Evolutionary conservation across 2,888 invertebrate species (phyloP), one percentile per base, ranked within the genome.

Genomic region (Cyclophora punctaria): DNA sequence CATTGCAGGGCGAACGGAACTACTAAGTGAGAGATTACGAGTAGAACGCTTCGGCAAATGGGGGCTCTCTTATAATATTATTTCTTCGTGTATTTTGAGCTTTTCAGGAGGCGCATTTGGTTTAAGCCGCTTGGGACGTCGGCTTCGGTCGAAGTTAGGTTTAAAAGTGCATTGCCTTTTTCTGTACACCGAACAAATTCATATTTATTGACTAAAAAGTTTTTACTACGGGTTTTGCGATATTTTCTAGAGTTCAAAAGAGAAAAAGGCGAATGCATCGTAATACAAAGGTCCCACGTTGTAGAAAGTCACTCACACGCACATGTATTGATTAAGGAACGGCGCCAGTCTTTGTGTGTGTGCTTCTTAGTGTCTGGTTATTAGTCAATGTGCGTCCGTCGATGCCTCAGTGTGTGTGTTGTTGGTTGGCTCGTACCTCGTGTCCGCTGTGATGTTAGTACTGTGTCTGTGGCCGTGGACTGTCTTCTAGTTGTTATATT

Each of bases 311-410:
- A 91, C 91, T 91, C 91, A 91, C 91, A 91, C 88, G 88, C 91
- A 91, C 91, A 91, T 91, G 91, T 91, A 91, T 90, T 91, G 91
- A 91, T 85, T 82, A 83, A 78, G 75, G 83, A 90, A 89, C 82
- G 85, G 83, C 86, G 83, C 80, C 80, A 79, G 78, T 81, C 79
- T 78, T 61, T 75, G 78, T 82, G 75, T 83, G 80, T 83, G 83
- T 81, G 81, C 80, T 5, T 78, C 67, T 70, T 60, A 63, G 73
- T 77, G 74, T 68, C 70, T 69, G 69, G 76, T 70, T 37, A 5
- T 5, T 37, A 67, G 75, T 75, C 69, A 68, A 76, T 78, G 78
- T 76, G 73, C 76, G 75, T 63, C 74, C 75, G 69, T 59, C 73
- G 63, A 60, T 66, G 71, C 73, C 69, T 72, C 74, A 67, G 69